A percentile compares a stretch with the other conserved stretches of the same genome.
phyloP scores from a whole-genome alignment of 2,113 vertebrate species.

The Antigone vipio region DNA sequence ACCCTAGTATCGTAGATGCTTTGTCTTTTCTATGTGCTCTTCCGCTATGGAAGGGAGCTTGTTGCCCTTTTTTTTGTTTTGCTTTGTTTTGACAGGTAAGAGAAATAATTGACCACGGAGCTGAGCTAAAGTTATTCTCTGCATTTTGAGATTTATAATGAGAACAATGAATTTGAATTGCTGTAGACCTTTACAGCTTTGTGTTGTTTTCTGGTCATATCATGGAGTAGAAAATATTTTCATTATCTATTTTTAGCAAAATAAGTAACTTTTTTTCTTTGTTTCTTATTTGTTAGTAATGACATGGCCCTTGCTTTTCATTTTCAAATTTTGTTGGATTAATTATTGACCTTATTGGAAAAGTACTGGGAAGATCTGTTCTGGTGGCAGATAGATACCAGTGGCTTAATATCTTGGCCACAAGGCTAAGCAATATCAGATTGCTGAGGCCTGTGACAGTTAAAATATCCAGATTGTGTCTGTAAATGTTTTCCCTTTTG shows the following conservation, averaged over 20 bases:
- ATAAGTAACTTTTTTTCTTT: neutral
- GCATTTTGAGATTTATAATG: neutral
- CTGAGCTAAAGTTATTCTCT: neutral
- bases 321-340: neutral
- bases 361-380: neutral
- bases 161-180: neutral
- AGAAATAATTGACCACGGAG: neutral
- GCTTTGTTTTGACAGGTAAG: neutral
- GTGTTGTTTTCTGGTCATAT: neutral
- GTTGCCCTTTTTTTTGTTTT: neutral
- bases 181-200: neutral
- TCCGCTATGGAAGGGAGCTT: neutral
- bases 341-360: neutral
- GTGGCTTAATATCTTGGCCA: neutral
- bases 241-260: neutral
- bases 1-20: neutral
- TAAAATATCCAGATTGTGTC: constrained; percentile 20
- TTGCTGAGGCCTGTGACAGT: neutral
- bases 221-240: neutral
- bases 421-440: neutral
- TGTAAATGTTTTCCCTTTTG: constrained; percentile 25
- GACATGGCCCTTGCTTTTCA: neutral
- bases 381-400: neutral
- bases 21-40: neutral
- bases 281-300: neutral